Conservation (phyloP, 2,888 invertebrate genomes). For the Strigamia crassipes region DNA sequence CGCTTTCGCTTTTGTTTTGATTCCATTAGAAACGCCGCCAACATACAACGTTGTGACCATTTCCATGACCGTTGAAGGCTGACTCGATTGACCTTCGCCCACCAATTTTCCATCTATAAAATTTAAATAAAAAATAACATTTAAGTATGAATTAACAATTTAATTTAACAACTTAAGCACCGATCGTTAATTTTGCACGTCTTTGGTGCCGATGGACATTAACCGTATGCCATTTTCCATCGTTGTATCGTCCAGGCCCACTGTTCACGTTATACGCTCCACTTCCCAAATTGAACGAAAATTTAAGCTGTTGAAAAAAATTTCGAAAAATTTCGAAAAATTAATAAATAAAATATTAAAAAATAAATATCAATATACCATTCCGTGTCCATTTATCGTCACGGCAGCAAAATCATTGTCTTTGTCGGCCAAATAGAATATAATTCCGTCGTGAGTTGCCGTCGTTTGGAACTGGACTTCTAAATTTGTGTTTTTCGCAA, state of each 20-base stretch:
- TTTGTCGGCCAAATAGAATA: slow-evolving; percentile 75
- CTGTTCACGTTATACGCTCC: slow-evolving; percentile 65
- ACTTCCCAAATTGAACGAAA: slow-evolving; percentile 68
- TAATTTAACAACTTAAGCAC: not conserved
- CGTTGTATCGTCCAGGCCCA: slow-evolving; percentile 73
- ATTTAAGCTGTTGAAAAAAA: slow-evolving; percentile 52
- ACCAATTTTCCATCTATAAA: slow-evolving; percentile 64
- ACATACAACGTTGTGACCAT: slow-evolving; percentile 75
- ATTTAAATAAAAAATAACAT: not conserved
- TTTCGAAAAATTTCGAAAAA: too few species aligned
- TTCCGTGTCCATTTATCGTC: slow-evolving; percentile 65
- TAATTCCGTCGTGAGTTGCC: slow-evolving; percentile 71
- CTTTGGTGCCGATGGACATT: slow-evolving; percentile 72
- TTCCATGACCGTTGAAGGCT: slow-evolving; percentile 62
- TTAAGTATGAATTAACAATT: not conserved
- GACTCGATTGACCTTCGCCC: slow-evolving; percentile 54
- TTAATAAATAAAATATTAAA: not conserved
- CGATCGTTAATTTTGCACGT: slow-evolving; percentile 70
- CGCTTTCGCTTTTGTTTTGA: slow-evolving; percentile 59
- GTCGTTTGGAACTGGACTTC: slow-evolving; percentile 78
- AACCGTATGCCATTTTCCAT: slow-evolving; percentile 88
- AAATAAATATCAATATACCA: not conserved
- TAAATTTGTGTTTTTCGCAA: slow-evolving; percentile 73
- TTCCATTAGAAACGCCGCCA: slow-evolving; percentile 73
- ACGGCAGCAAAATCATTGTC: slow-evolving; percentile 74